A percentile compares a stretch with the other conserved stretches of the same genome.
Conservation (phyloP, 2,888 invertebrate species). For the Drosophila hamatofila region DNA sequence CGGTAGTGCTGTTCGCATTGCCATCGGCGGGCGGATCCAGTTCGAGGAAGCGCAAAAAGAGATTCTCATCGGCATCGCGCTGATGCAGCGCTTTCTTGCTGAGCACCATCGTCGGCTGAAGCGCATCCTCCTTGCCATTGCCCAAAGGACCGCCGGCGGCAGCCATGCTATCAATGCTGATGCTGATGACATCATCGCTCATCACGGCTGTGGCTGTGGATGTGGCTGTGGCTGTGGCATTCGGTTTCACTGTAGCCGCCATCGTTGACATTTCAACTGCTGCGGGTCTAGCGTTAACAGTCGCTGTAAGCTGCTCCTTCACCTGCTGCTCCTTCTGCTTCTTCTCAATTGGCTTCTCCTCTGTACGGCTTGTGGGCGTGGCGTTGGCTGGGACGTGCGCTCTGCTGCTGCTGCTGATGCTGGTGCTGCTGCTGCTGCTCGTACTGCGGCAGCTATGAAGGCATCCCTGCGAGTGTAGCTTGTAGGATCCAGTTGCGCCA, state of each 20-base stretch:
- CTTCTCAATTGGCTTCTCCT: slow-evolving; percentile 22
- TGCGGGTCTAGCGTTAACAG: slow-evolving; percentile 3
- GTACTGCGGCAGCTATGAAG: slow-evolving; percentile 83
- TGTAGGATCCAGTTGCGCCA: slow-evolving; percentile 88
- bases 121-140: slow-evolving; percentile 42
- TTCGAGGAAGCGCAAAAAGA: slow-evolving; percentile 91
- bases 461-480: slow-evolving; percentile 89
- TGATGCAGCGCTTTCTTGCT: slow-evolving; percentile 87
- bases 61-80: slow-evolving; percentile 90
- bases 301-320: not conserved
- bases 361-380: slow-evolving; percentile 50
- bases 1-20: slow-evolving; percentile 86
- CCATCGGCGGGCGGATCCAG: slow-evolving; percentile 88
- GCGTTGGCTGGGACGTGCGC: slow-evolving; percentile 27
- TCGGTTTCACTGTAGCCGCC: slow-evolving; percentile 80
- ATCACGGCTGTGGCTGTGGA: slow-evolving; percentile 60
- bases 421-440: slow-evolving; percentile 9
- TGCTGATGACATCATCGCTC: slow-evolving; percentile 82
- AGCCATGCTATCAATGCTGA: slow-evolving; percentile 82
- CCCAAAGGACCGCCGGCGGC: slow-evolving; percentile 15
- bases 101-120: slow-evolving; percentile 79
- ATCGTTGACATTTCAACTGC: slow-evolving; percentile 37
- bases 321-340: slow-evolving; percentile 17
- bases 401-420: slow-evolving; percentile 16
- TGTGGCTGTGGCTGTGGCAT: slow-evolving; percentile 15